A percentile compares a stretch with the other conserved stretches of the same genome.
Evolutionary conservation across 2,797 vertebrate species (phyloP).

Genomic region (Emydoidea blandingii): DNA sequence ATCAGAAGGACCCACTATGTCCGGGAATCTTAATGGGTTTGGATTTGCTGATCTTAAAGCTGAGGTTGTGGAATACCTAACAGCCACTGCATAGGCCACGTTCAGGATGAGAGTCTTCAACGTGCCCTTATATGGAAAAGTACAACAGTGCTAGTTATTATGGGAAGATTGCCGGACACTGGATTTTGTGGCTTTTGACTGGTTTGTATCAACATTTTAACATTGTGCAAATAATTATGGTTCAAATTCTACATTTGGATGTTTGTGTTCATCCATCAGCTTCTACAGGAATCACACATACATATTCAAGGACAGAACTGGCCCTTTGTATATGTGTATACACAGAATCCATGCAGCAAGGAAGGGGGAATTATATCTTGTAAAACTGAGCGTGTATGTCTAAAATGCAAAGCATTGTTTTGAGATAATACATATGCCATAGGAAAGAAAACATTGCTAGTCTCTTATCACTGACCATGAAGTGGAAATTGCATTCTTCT

Average conservation of each 20-base stretch:
- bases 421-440: background rate
- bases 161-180: accelerated
- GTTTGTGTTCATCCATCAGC: background rate
- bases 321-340: background rate
- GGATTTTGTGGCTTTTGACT: background rate
- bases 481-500: background rate
- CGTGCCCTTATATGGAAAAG: background rate
- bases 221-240: background rate
- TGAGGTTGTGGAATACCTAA: background rate
- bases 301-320: background rate
- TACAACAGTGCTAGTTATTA: background rate
- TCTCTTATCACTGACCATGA: background rate
- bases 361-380: too few species aligned
- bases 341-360: background rate
- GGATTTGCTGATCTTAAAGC: background rate
- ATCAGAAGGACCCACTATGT: background rate
- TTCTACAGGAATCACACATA: background rate
- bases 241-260: background rate
- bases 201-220: background rate
- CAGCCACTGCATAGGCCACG: background rate
- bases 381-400: background rate
- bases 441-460: too few species aligned
- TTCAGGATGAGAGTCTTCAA: background rate
- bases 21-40: background rate
- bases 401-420: background rate